Base-by-base conservation (phyloP, 2,888 invertebrate genomes). In the Tetanocera ferruginea region DNA sequence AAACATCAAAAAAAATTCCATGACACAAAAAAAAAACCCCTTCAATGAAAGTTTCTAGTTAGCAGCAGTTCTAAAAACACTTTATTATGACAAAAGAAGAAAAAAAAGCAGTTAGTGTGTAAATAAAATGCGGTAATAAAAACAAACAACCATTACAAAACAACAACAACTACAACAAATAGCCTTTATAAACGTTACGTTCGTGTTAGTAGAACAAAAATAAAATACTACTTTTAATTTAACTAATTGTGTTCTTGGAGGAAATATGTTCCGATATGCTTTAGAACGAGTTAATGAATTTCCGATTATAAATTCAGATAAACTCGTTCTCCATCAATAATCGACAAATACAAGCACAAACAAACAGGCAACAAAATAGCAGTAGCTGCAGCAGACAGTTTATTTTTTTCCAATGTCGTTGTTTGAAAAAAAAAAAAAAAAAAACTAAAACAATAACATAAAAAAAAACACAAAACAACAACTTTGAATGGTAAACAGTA, bases 261-360 rank as follows among this genome's bases (percentile, higher is more conserved):
- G 23, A 34, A 34, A 37, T 49, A 67, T 25, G 23, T 19, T 43
- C 43, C 28, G 23, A 49, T 25, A 25, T 43, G 23, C 23, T 43
- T 67, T 43, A 3, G 5, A 64, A 34, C n/a, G 4, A 51, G 23
- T 49, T 51, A 49, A 25, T 69, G 23, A 49, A 49, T 69, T 69
- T 28, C n/a, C 49, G 69, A 51, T 69, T 25, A 51, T 51, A 23
- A 69, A 23, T 14, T 25, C 17, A 51, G 51, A 69, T 51, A 69
- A 69, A 69, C 69, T 51, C 49, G 69, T 69, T 69, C 5, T 23
- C 31, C n/a, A 25, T 4, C 49, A 34, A 69, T n/a, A 64, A 19
- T 11, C 23, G 49, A 9, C 25, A 49, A 34, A 51, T 17, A 49
- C 4, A 25, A 19, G 14, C 19, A 69, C 23, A 49, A 11, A 51